Base-by-base conservation (phyloP, 92 coral and sea anemone species). In the Desmophyllum pertusum region DNA sequence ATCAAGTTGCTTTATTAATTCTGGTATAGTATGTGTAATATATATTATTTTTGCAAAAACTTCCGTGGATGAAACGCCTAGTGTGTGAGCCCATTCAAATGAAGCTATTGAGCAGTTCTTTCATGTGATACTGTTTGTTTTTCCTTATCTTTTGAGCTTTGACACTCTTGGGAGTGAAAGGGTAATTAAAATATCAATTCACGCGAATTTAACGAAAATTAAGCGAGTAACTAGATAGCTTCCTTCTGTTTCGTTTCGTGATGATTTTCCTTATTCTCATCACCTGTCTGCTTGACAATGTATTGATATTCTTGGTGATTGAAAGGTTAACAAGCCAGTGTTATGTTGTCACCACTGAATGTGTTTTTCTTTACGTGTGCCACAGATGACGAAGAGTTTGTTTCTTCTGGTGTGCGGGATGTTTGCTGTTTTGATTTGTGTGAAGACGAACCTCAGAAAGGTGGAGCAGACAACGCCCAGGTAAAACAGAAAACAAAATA, bases 401-500 rank as follows among this genome's bases (percentile, higher is more conserved):
- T 35, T 52, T 23, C 17, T 75, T 33, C 30, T 52, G 41, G 57
- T 51, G 30, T 75, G 42, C 14, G 19, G 29, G 5, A 19, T 75
- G 17, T 52, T n/a, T 3, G 79, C 64, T 33, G n/a, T 27, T 9
- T 17, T 75, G 43, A 31, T 51, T 50, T 51, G 65, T 35, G 79
- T 75, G 79, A 48, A 17, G 79, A 31, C 7, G 31, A 75, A 21
- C 79, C 79, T 15, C 79, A 75, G 21, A 75, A 51, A 21, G 79
- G 79, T 0, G 79, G 79, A 10, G 79, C 79, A 6, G 64, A 10
- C 79, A 75, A 52, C 46, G 33, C 8, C 79, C 79, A 75, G 79
- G 79, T 75, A 10, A 75, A 36, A 33, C 25, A 33, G 6, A 10
- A 72, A 9, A n/a, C 3, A 41, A 23, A 17, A 1, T 41, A 11